phyloP scores from a whole-genome alignment of 1,140 invertebrate genomes.

The Philaenus spumarius region DNA sequence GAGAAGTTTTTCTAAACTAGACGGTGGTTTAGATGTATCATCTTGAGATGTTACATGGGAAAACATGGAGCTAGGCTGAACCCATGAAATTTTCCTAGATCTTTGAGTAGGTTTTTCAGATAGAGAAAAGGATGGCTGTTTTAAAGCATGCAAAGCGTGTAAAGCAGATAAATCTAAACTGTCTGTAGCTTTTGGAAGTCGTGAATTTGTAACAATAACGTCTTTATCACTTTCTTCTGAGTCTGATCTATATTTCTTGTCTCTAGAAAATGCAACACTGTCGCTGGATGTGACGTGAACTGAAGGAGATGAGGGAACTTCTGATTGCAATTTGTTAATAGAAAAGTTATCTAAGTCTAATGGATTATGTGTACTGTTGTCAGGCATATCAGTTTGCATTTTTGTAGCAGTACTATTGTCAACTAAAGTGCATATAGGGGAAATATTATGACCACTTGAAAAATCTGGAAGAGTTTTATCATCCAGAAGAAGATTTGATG shows the following conservation, averaged over 20 bases:
- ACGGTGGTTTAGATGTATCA: conserved; percentile 19
- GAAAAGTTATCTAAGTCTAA: too few species aligned
- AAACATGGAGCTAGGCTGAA: conserved; percentile 11
- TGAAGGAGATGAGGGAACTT: not conserved
- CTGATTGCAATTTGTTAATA: too few species aligned
- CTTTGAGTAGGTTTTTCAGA: conserved; percentile 14
- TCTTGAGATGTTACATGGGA: conserved; percentile 8
- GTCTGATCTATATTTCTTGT: conserved; percentile 1
- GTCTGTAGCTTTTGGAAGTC: conserved; percentile 20
- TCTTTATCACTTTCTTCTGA: conserved; percentile 21
- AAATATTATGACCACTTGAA: too few species aligned
- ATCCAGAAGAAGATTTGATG: too few species aligned
- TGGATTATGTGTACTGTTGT: too few species aligned
- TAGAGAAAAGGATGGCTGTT: conserved; percentile 3
- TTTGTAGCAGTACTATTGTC: too few species aligned
- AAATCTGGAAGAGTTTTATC: too few species aligned
- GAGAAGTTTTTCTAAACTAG: conserved; percentile 32
- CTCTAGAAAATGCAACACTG: conserved; percentile 1
- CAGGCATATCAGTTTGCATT: too few species aligned
- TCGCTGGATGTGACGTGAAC: not conserved
- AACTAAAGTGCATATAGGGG: too few species aligned
- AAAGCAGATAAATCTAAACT: conserved; percentile 13
- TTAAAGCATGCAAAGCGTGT: conserved; percentile 8
- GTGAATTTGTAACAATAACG: conserved; percentile 5
- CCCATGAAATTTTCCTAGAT: conserved; percentile 26